A percentile compares a stretch with the other conserved stretches of the same genome.
Evolutionary conservation across 2,888 invertebrate species (phyloP).

Genomic region (Taenaris catops): DNA sequence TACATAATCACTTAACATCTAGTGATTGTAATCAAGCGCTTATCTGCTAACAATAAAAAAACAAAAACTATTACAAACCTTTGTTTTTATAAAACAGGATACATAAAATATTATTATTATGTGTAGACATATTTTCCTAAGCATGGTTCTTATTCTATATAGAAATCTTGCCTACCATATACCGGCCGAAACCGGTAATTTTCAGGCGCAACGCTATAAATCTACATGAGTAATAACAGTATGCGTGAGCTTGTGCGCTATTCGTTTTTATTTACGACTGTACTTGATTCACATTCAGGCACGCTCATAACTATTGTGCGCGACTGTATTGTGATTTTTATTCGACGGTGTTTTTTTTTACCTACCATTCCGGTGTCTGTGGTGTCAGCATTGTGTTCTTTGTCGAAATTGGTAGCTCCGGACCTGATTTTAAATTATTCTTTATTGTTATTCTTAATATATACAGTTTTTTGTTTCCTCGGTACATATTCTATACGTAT

Average conservation of each 20-base stretch:
- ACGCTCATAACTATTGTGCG: slow-evolving; percentile 62
- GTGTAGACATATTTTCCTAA: no score
- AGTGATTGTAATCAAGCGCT: no score
- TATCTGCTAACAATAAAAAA: no score
- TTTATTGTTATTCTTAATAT: no score
- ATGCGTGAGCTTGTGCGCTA: slow-evolving; percentile 61
- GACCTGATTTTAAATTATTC: no score
- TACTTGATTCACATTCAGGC: slow-evolving; percentile 72
- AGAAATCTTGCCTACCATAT: slow-evolving; percentile 21
- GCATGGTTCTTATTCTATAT: neutral
- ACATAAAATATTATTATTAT: no score
- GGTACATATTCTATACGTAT: no score
- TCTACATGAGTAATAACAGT: slow-evolving; percentile 60
- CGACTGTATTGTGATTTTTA: slow-evolving; percentile 67
- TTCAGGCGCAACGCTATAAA: slow-evolving; percentile 64
- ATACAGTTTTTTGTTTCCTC: no score
- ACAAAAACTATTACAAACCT: no score
- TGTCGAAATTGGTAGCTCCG: slow-evolving; percentile 43
- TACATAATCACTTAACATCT: no score
- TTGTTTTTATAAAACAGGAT: no score
- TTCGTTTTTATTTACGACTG: slow-evolving; percentile 74
- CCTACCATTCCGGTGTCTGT: no score
- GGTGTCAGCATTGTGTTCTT: slow-evolving; percentile 55
- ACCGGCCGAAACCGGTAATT: slow-evolving; percentile 54
- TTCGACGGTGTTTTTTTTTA: slow-evolving; percentile 55